A percentile compares a stretch with the other conserved stretches of the same genome.
Conservation (phyloP, 2,797 vertebrate genomes). For the Schizothorax lantsangensis region DNA sequence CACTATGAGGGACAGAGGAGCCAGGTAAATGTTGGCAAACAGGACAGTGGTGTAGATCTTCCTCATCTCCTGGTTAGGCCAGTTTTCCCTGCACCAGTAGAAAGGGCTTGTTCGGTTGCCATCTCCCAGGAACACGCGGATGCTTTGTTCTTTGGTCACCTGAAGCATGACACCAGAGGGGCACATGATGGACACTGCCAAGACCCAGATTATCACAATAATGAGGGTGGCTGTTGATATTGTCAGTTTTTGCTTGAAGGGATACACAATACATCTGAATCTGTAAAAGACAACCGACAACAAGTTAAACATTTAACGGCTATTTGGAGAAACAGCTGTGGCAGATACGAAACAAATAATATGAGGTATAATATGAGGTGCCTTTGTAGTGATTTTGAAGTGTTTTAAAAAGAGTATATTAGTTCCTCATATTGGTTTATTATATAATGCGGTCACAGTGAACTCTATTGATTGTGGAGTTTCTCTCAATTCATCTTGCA, state of each 20-base stretch:
- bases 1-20: slow-evolving; percentile 86
- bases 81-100: slow-evolving; percentile 91
- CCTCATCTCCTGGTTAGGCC: slow-evolving; percentile 89
- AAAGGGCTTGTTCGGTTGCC: slow-evolving; percentile 82
- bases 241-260: slow-evolving; percentile 91
- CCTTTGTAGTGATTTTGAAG: neutral
- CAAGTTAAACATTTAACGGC: neutral
- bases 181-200: slow-evolving; percentile 89
- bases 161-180: slow-evolving; percentile 91
- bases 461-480: too few species aligned
- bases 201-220: slow-evolving; percentile 85
- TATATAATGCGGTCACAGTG: neutral
- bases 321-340: neutral
- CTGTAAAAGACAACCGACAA: slow-evolving; percentile 71
- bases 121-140: slow-evolving; percentile 79
- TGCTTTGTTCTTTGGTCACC: slow-evolving; percentile 83
- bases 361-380: neutral
- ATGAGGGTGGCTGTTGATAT: slow-evolving; percentile 79
- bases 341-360: neutral
- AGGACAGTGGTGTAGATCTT: slow-evolving; percentile 91
- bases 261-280: slow-evolving; percentile 88
- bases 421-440: neutral
- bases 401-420: neutral
- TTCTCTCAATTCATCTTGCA: too few species aligned
- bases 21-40: slow-evolving; percentile 91